A percentile compares a stretch with the other conserved stretches of the same genome.
Evolutionary conservation across 2,888 invertebrate genomes (phyloP).

Genomic region (Antheraea yamamai): DNA sequence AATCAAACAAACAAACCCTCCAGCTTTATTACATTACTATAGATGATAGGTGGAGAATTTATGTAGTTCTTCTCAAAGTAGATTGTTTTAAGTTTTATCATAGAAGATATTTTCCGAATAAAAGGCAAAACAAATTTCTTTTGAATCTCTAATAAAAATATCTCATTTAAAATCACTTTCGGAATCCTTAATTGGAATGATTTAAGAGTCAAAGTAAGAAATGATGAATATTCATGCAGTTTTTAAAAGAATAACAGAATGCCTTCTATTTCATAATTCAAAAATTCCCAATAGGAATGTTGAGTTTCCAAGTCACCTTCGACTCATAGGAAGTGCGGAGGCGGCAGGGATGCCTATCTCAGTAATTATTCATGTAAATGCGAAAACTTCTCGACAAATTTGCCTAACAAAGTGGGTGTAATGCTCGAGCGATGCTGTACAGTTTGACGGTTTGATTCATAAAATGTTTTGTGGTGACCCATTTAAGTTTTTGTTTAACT

Average conservation of each 20-base stretch:
- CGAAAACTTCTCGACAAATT: conserved; percentile 44
- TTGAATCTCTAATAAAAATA: not conserved
- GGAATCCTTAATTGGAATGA: conserved; percentile 5
- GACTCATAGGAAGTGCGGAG: conserved; percentile 25
- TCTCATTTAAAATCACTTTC: conserved; percentile 9
- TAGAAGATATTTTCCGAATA: not conserved
- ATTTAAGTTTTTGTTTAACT: not conserved
- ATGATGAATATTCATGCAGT: conserved; percentile 23
- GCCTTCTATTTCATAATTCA: conserved; percentile 10
- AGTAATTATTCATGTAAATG: conserved; percentile 50
- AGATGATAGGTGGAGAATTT: not conserved
- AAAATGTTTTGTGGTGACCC: conserved; percentile 8
- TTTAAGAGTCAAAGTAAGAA: conserved; percentile 11
- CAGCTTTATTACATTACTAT: no score
- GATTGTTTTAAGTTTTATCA: not conserved
- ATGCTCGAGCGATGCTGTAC: conserved; percentile 6
- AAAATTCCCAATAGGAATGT: conserved; percentile 23
- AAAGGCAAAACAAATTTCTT: not conserved
- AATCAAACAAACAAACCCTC: no score
- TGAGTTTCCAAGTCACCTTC: conserved; percentile 24
- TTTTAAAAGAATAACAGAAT: conserved; percentile 26
- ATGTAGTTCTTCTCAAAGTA: not conserved
- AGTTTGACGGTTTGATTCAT: conserved; percentile 11
- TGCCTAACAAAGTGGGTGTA: conserved; percentile 29
- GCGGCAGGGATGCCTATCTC: conserved; percentile 35